A percentile compares a stretch with the other conserved stretches of the same genome.
These are phyloP conservation scores for Morus bassanus DNA, from an alignment of 2,797 vertebrate species.

Conservation along the genomic window DNA sequence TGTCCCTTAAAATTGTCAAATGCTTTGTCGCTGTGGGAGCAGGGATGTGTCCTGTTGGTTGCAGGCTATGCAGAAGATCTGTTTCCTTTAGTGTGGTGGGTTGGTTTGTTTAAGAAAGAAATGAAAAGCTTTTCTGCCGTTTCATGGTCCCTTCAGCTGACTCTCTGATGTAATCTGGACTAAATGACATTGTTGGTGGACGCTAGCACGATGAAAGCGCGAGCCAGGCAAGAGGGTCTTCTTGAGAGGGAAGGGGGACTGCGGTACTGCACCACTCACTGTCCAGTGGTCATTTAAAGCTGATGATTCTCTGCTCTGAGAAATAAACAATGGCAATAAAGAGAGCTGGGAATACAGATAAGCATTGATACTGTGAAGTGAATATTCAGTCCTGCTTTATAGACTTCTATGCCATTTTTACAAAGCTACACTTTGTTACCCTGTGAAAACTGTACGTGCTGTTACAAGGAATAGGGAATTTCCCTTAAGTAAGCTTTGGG, in stretches of 20 bases:
- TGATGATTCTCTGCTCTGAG: not conserved
- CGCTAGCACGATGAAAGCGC: not conserved
- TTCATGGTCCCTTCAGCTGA: not conserved
- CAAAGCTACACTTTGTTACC: not conserved
- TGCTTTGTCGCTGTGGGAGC: not conserved
- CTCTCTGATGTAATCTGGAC: not conserved
- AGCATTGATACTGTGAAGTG: not conserved
- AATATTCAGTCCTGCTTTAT: not conserved
- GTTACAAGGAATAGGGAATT: not conserved
- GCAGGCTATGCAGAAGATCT: not conserved
- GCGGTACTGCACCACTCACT: not conserved
- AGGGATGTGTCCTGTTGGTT: not conserved
- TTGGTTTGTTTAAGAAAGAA: not conserved
- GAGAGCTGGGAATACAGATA: not conserved
- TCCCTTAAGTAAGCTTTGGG: not conserved
- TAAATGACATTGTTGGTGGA: fast-evolving
- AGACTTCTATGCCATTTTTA: not conserved
- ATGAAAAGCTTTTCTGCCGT: not conserved
- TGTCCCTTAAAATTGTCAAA: not conserved
- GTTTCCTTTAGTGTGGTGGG: not conserved
- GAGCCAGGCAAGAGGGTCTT: not conserved
- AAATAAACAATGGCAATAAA: not conserved
- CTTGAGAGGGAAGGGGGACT: not conserved
- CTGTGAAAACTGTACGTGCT: not conserved
- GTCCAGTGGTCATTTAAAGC: not conserved